Conservation (phyloP, 1,140 invertebrate species). For the Mya arenaria region DNA sequence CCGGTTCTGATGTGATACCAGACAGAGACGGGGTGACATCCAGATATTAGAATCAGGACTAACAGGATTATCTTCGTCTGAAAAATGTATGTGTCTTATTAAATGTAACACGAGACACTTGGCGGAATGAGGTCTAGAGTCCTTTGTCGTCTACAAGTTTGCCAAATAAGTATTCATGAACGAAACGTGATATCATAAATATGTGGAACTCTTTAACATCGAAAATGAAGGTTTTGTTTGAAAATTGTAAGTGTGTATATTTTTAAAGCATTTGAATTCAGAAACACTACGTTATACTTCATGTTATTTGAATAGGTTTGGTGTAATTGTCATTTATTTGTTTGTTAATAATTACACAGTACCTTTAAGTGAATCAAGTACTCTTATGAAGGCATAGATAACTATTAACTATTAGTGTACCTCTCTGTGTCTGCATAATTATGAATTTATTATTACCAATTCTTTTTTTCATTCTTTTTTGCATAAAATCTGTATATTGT, state of each 20-base stretch:
- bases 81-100: not conserved
- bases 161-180: not conserved
- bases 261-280: not conserved
- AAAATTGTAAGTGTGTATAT: not conserved
- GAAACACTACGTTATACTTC: too few species aligned
- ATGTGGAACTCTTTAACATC: not conserved
- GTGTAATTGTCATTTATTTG: too few species aligned
- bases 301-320: too few species aligned
- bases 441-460: not conserved
- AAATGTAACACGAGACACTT: not conserved
- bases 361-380: too few species aligned
- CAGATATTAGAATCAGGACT: not conserved
- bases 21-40: slow-evolving; percentile 12
- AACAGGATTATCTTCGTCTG: slow-evolving; percentile 15
- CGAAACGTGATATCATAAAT: not conserved
- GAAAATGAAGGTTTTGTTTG: not conserved
- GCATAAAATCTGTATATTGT: not conserved
- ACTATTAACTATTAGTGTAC: too few species aligned
- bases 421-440: not conserved
- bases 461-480: not conserved
- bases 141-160: not conserved
- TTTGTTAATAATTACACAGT: too few species aligned
- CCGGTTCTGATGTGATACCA: slow-evolving; percentile 42
- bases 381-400: too few species aligned
- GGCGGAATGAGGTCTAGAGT: not conserved